phyloP scores from a whole-genome alignment of 2,888 invertebrate genomes.

The Lathronympha strigana region DNA sequence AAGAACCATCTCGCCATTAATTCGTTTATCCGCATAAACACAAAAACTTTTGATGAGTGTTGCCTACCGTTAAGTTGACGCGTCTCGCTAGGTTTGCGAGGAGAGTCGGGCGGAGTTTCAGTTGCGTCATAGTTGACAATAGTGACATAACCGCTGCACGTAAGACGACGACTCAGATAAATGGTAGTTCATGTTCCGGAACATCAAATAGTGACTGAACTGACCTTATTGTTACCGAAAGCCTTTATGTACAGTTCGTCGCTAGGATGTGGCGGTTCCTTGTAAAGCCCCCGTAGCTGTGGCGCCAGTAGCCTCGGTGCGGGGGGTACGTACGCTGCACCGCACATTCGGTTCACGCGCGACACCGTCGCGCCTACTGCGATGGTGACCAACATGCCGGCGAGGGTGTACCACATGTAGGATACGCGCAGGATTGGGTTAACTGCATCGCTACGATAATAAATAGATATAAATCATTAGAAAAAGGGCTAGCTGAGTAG shows the following conservation, averaged over 20 bases:
- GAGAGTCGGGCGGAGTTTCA: too few relatives aligned
- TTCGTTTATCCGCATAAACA: too few relatives aligned
- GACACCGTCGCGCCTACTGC: constrained; percentile 65
- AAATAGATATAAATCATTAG: not conserved
- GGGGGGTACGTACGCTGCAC: constrained; percentile 67
- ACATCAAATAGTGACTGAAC: not conserved
- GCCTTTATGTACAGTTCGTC: constrained; percentile 74
- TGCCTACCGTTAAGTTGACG: too few relatives aligned
- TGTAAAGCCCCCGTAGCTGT: constrained; percentile 85
- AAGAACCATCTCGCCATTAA: too few relatives aligned
- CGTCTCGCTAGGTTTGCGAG: too few relatives aligned
- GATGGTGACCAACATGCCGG: constrained; percentile 66
- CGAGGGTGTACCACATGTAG: constrained; percentile 90
- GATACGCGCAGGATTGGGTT: constrained; percentile 89
- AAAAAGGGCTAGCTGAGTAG: too few relatives aligned
- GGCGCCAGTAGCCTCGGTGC: constrained; percentile 86
- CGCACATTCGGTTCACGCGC: constrained; percentile 59
- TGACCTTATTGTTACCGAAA: constrained; percentile 71
- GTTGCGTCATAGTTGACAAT: too few relatives aligned
- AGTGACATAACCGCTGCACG: too few relatives aligned
- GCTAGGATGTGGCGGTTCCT: constrained; percentile 74
- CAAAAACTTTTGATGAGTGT: too few relatives aligned
- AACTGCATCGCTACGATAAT: constrained; percentile 72
- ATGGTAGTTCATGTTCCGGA: too few relatives aligned
- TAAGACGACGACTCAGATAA: too few relatives aligned